A percentile compares a stretch with the other conserved stretches of the same genome.
Conservation (phyloP, 37 sponge, comb jelly and placozoan genomes). For the Cliona cf. orientalis region DNA sequence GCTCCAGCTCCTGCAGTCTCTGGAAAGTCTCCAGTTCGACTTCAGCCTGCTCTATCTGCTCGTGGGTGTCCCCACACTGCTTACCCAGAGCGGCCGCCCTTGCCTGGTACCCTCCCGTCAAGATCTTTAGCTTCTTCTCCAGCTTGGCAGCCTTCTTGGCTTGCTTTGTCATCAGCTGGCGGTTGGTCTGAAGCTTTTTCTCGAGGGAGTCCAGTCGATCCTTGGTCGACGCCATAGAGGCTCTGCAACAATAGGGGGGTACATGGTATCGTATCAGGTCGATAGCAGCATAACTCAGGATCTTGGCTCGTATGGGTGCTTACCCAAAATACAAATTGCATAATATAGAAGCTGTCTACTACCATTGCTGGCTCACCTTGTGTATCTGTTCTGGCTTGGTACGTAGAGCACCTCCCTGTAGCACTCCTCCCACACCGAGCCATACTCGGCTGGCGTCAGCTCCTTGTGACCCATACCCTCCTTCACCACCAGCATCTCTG, state of each 20-base stretch:
- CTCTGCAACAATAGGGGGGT: slow-evolving; percentile 4
- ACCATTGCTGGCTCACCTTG: no score
- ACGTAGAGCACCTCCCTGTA: slow-evolving; percentile 95
- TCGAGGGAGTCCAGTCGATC: slow-evolving; percentile 91
- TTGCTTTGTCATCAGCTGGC: slow-evolving; percentile 87
- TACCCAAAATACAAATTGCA: no score
- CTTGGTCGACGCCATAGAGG: slow-evolving; percentile 60
- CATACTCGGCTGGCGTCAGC: slow-evolving; percentile 77
- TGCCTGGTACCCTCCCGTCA: slow-evolving; percentile 88
- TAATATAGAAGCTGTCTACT: no score
- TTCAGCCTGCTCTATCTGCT: slow-evolving; percentile 78
- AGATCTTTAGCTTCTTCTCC: slow-evolving; percentile 94
- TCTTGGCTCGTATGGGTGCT: no score
- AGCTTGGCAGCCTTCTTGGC: slow-evolving; percentile 94
- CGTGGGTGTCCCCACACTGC: slow-evolving; percentile 88
- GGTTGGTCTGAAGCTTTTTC: slow-evolving; percentile 64
- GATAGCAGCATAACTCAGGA: no score
- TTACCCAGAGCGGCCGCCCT: slow-evolving; percentile 57
- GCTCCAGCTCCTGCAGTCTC: slow-evolving; percentile 76
- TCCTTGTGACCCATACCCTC: slow-evolving; percentile 94
- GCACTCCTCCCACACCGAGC: slow-evolving; percentile 97
- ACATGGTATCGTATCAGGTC: no score
- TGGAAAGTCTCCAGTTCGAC: slow-evolving; percentile 90
- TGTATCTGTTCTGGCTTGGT: slow-evolving; percentile 89
- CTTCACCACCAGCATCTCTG: slow-evolving; percentile 86